Conservation (phyloP, 92 coral and sea anemone species). For the Zoanthus solanderi region DNA sequence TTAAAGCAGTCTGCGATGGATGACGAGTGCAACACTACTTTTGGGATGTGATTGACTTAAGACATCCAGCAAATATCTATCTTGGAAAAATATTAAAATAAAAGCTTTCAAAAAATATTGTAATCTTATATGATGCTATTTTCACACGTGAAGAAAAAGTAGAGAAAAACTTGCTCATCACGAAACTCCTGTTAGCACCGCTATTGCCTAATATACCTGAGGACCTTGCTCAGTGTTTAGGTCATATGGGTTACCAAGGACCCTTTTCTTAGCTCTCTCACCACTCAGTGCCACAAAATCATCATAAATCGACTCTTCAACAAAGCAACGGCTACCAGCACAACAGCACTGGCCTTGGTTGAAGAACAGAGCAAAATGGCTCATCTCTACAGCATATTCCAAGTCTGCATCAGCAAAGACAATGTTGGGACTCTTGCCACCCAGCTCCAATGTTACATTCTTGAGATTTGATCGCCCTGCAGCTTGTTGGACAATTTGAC, state of each 20-base stretch:
- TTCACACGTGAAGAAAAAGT: too few relatives aligned
- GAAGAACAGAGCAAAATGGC: slow-evolving; percentile 93
- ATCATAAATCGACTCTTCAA: slow-evolving; percentile 90
- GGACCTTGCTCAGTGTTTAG: slow-evolving; percentile 95
- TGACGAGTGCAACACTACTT: too few relatives aligned
- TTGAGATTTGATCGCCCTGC: slow-evolving; percentile 90
- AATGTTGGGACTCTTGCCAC: slow-evolving; percentile 98
- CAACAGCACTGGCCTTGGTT: slow-evolving; percentile 98
- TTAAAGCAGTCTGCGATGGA: too few relatives aligned
- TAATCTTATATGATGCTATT: too few relatives aligned
- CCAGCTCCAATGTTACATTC: slow-evolving; percentile 92
- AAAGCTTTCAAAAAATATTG: too few relatives aligned
- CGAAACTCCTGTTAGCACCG: background rate
- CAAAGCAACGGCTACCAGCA: slow-evolving; percentile 95
- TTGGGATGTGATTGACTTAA: too few relatives aligned
- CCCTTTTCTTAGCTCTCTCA: slow-evolving; percentile 77
- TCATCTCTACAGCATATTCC: slow-evolving; percentile 85
- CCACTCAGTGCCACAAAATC: slow-evolving; percentile 91
- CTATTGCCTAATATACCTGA: slow-evolving; percentile 66
- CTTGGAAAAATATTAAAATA: too few relatives aligned
- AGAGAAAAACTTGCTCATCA: background rate
- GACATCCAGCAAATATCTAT: too few relatives aligned
- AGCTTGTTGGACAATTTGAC: slow-evolving; percentile 85
- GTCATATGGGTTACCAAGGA: slow-evolving; percentile 89
- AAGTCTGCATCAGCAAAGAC: slow-evolving; percentile 92